These are phyloP conservation scores for Alligator mississippiensis DNA, from an alignment of 2,113 vertebrate genomes.

Conservation along the genomic window DNA sequence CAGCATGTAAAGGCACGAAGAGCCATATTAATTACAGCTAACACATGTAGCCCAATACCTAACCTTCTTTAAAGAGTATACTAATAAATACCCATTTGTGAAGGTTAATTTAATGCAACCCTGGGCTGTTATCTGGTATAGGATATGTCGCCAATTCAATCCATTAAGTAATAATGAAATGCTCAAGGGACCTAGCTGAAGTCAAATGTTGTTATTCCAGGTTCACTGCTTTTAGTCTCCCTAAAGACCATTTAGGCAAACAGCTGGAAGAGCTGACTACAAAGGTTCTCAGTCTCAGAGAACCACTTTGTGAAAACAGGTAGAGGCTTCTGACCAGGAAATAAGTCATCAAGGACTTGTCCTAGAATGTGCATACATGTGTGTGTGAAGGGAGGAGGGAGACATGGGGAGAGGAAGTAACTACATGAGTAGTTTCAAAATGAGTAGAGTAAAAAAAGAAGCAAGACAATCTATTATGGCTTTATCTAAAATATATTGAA, in stretches of 20 bases:
- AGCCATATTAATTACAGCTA: constrained; percentile 58
- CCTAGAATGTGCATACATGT: neutral
- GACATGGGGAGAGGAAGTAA: neutral
- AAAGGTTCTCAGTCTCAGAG: constrained; percentile 64
- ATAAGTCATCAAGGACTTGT: constrained; percentile 30
- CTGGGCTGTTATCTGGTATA: constrained; percentile 80
- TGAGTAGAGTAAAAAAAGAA: neutral
- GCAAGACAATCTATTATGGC: neutral
- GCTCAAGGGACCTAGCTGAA: constrained; percentile 75
- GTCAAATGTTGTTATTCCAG: constrained; percentile 81
- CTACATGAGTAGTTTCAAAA: neutral
- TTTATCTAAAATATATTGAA: neutral
- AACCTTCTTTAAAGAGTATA: constrained; percentile 66
- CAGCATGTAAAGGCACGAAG: constrained; percentile 57
- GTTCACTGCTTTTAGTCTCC: constrained; percentile 81
- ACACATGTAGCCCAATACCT: constrained; percentile 36
- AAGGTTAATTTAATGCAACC: constrained; percentile 85
- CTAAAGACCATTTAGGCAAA: constrained; percentile 77
- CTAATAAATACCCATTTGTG: constrained; percentile 78
- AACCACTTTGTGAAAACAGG: constrained; percentile 59
- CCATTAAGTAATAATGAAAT: constrained; percentile 79
- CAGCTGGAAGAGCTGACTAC: constrained; percentile 74
- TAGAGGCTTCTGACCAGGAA: constrained; percentile 59
- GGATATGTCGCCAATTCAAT: constrained; percentile 71
- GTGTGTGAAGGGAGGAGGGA: neutral